Evolutionary conservation across 2,113 vertebrate species (phyloP).

Genomic region (Plecturocebus donacophilus): DNA sequence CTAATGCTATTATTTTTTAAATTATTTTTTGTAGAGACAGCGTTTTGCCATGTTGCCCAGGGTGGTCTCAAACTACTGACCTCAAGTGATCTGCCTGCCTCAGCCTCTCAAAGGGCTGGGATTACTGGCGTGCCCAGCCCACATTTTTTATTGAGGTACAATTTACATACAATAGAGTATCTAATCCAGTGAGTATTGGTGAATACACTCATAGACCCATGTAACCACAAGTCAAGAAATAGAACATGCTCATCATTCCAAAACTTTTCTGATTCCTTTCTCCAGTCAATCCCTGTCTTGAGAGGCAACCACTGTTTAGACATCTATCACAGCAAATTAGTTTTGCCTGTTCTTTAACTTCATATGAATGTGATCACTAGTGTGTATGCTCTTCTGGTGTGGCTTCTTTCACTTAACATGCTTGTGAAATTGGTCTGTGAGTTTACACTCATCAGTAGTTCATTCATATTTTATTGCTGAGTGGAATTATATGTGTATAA

Average conservation of each 20-base stretch:
- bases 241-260: not conserved
- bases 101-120: too few relatives aligned
- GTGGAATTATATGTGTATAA: not conserved
- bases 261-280: not conserved
- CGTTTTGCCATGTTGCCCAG: too few relatives aligned
- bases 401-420: not conserved
- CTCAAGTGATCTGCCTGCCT: too few relatives aligned
- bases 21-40: too few relatives aligned
- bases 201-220: too few relatives aligned
- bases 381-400: not conserved
- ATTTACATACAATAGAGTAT: not conserved
- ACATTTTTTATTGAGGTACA: not conserved
- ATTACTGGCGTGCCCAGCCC: too few relatives aligned
- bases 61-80: too few relatives aligned
- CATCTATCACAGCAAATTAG: not conserved
- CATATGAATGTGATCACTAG: not conserved
- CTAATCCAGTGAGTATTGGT: not conserved
- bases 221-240: not conserved
- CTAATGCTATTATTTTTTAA: too few relatives aligned
- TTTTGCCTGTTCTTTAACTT: not conserved
- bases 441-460: not conserved
- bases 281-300: not conserved
- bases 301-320: not conserved
- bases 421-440: not conserved
- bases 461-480: slow-evolving; percentile 16